Base-by-base conservation (phyloP, 1,140 invertebrate species). In the Gonatopus flavifemur region DNA sequence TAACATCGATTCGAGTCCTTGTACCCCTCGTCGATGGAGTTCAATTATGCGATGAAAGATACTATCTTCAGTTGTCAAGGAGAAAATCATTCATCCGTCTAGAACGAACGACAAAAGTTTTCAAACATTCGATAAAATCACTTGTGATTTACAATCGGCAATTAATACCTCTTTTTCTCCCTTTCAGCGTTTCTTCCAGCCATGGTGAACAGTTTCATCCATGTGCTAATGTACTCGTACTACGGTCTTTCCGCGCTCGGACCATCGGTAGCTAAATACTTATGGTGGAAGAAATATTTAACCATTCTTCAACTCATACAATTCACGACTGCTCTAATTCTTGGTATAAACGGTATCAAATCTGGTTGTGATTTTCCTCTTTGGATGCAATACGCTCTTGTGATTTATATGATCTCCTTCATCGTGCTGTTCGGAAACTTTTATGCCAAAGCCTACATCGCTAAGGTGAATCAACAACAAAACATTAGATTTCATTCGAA, bases 261-360 rank as follows among this genome's bases (percentile, higher is more conserved):
- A 12, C 90, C 91, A 0, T 65, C 79, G 0, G 80, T 94, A 18
- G 80, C 85, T 66, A 87, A 87, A 67, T 94, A 89, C 67, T 77
- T 96, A 1, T 95, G 92, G 91, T 97, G 93, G 92, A 97, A 97
- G 73, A 93, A 90, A 67, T 94, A 96, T 68, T 81, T 96, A 38
- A 97, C 94, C 0, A 88, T 89, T 41, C 76, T 94, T 20, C 92
- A 94, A 62, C 66, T 86, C 84, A 87, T 93, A 56, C 93, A 96
- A 77, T 96, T 96, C 77, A 88, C 89, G 1, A 86, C 85, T 55
- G 93, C 91, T 24, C 81, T 95, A 39, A 77, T 89, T 47, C 82
- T 95, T 44, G 92, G 93, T 10, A 79, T 88, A 16, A 90, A 93
- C 67, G 91, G 90, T 13, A 86, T 96, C 47, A 79, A 86, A 48